Evolutionary conservation across 92 coral and sea anemone genomes (phyloP), one percentile per base, ranked within the genome.

Genomic region (Hydrozoanthus gracilis): DNA sequence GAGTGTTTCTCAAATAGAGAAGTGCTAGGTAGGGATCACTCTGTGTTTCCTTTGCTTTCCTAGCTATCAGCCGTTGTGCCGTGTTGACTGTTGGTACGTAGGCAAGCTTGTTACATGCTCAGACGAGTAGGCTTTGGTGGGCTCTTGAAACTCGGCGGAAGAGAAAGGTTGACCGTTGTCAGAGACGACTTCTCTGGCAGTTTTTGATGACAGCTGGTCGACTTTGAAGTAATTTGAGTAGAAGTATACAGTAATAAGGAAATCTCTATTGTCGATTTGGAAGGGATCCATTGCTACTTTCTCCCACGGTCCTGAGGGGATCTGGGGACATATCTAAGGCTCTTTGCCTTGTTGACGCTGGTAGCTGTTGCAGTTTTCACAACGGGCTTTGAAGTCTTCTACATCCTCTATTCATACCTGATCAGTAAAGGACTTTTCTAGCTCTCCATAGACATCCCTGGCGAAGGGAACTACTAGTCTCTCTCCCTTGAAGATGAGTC

Each of bases 381-480:
- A 92, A 86, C 83, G 87, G 50, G 92, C 77, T 10, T 86, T 78
- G 67, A 82, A 77, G 51, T 71, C 88, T 82, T 79, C 88, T 35
- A 92, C 73, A 44, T 91, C 87, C 75, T 78, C n/a, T 88, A 13
- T 71, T 73, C 91, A 91, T 91, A 45, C 90, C 88, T 46, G 87
- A 90, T 86, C 92, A 89, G 82, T 92, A 92, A n/a, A n/a, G n/a
- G n/a, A n/a, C n/a, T 82, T 88, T 88, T 5, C 95, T 46, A 3
- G 92, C 95, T 77, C 95, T 49, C n/a, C 93, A 73, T 45, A 88
- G 86, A 68, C 91, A 91, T 83, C 94, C 91, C 79, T 91, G 94
- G 14, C 48, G 55, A 39, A 51, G 18, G 88, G 91, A 60, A 91
- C 78, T 20, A 91, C 93, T 73, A 87, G 76, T 44, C 93, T 68